These are phyloP conservation scores for Eumeta japonica DNA, from an alignment of 1,140 invertebrate species.

Conservation along the genomic window DNA sequence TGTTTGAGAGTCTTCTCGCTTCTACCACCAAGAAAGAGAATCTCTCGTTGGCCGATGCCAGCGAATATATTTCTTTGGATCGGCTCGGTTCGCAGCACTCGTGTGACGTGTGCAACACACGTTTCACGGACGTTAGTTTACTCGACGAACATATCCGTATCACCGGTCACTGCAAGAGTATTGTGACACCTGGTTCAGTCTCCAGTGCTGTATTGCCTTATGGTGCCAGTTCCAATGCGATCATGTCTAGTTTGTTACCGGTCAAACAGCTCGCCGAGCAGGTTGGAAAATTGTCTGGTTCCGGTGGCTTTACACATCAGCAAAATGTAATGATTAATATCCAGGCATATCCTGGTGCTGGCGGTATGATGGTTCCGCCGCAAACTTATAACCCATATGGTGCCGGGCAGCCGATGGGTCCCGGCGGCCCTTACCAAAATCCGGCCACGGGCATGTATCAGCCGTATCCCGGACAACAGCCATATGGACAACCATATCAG, in stretches of 20 bases:
- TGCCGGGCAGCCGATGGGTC: slow-evolving; percentile 22
- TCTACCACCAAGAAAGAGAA: slow-evolving; percentile 37
- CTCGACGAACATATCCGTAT: slow-evolving; percentile 46
- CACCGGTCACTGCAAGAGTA: slow-evolving; percentile 42
- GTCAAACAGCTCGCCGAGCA: slow-evolving; percentile 52
- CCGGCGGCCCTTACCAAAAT: slow-evolving; percentile 19
- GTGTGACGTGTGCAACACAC: slow-evolving; percentile 50
- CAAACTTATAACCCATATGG: slow-evolving; percentile 28
- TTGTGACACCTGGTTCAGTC: slow-evolving; percentile 22
- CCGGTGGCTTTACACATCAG: slow-evolving; percentile 48
- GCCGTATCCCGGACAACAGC: slow-evolving; percentile 20
- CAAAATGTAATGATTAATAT: slow-evolving; percentile 58
- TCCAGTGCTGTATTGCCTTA: slow-evolving; percentile 36
- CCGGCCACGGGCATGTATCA: slow-evolving; percentile 25
- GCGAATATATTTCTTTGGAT: slow-evolving; percentile 51
- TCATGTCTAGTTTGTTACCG: slow-evolving; percentile 41
- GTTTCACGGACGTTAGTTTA: slow-evolving; percentile 40
- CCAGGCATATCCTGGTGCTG: slow-evolving; percentile 46
- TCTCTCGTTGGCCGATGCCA: slow-evolving; percentile 36
- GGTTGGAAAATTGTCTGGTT: slow-evolving; percentile 43
- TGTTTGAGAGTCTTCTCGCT: slow-evolving; percentile 43
- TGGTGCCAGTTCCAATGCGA: slow-evolving; percentile 6
- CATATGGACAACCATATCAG: slow-evolving; percentile 25
- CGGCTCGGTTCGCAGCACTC: slow-evolving; percentile 50
- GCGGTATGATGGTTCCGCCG: slow-evolving; percentile 31